Evolutionary conservation across 2,113 vertebrate genomes (phyloP), one percentile per base, ranked within the genome.

Genomic region (Morphnarchus princeps): DNA sequence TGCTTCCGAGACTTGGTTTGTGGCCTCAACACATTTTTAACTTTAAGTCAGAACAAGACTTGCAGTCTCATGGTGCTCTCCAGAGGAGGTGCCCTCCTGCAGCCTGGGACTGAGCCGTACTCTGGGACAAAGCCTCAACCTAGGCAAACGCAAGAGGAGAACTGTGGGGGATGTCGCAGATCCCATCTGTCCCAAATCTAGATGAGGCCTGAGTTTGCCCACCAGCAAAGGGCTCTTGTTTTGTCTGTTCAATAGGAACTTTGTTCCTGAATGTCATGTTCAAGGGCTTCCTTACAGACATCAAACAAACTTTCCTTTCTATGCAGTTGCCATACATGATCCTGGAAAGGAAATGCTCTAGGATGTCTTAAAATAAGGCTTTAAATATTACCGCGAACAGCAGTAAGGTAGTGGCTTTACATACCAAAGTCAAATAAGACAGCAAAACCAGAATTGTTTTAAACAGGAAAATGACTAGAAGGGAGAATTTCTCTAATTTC

Each of bases 171-270:
- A 52, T 54, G 43, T 4, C 86, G 83, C 69, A 91, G 38, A 28
- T 7, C 21, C n/a, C 57, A 10, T 1, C 20, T 43, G 70, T 22
- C 69, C 77, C 47, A 52, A 50, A 74, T 2, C 24, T 0, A 76
- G 14, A 40, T 72, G 19, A 1, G 43, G 29, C 24, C 32, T 0
- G 3, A 57, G 19, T 26, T 3, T 72, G 22, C 34, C 36, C 0
- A 0, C 14, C 2, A 3, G 61, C 57, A 82, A 24, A 67, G 22
- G 17, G 31, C 28, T 59, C 49, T 40, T n/a, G 7, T 14, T 72
- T 72, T 13, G 5, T 45, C 31, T 57, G 52, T 45, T 91, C 73
- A 42, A 3, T 20, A 17, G 28, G 65, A 92, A 87, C 36, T 71
- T 49, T 67, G 57, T 29, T 92, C n/a, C 65, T 40, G 14, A 47